Conservation (phyloP, 2,113 vertebrate genomes). For the Varanus salvator region DNA sequence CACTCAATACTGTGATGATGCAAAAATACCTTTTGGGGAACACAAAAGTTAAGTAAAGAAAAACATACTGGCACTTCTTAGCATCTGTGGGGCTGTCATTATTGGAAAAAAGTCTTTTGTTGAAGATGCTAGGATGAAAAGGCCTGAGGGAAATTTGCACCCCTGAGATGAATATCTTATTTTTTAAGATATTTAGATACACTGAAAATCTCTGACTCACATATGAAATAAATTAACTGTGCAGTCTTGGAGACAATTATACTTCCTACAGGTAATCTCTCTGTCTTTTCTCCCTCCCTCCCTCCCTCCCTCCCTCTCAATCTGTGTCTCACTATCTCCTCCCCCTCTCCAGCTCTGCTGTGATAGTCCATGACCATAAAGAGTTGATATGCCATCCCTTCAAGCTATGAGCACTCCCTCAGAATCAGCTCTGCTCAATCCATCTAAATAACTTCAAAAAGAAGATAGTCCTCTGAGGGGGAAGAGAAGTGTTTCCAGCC, state of each 20-base stretch:
- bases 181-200: constrained; percentile 79
- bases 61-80: too few species aligned
- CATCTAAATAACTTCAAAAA: constrained; percentile 80
- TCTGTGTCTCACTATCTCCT: background rate
- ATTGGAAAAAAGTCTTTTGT: constrained; percentile 65
- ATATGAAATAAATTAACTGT: constrained; percentile 1
- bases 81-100: constrained; percentile 65
- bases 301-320: background rate
- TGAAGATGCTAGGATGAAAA: constrained; percentile 77
- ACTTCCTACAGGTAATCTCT: background rate
- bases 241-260: background rate
- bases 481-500: constrained; percentile 70
- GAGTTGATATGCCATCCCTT: constrained; percentile 71
- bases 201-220: constrained; percentile 63
- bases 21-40: too few species aligned
- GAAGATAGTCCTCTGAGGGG: constrained; percentile 73
- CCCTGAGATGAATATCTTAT: constrained; percentile 72
- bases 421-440: constrained; percentile 73
- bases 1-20: too few species aligned
- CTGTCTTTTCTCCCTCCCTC: background rate
- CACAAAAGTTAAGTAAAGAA: too few species aligned
- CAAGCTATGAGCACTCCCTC: constrained; percentile 71
- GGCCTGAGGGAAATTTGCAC: constrained; percentile 70
- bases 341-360: background rate
- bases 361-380: constrained; percentile 45